Percentiles rank a stretch among this genome's conserved stretches.
Evolutionary conservation across 2,888 invertebrate genomes (phyloP).

Genomic region (Melanophora roralis): DNA sequence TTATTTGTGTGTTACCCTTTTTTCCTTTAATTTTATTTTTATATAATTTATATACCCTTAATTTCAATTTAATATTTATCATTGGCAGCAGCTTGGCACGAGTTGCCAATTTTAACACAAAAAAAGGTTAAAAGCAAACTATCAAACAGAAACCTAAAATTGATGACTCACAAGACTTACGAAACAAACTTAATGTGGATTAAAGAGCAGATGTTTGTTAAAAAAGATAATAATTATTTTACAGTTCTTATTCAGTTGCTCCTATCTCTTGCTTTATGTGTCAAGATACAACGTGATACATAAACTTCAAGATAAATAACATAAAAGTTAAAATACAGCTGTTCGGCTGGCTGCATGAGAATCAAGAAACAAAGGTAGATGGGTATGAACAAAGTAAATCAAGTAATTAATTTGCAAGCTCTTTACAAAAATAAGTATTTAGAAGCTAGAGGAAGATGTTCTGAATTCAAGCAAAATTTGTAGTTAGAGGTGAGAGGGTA

Average conservation of each 20-base stretch:
- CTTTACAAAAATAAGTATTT: no score
- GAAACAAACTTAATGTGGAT: neutral
- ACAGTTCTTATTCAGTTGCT: neutral
- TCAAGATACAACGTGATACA: neutral
- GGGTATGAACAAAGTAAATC: neutral
- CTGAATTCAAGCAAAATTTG: no score
- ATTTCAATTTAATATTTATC: neutral
- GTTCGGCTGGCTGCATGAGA: neutral
- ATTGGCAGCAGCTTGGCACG: conserved; percentile 1
- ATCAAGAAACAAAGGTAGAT: conserved; percentile 1
- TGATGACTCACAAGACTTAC: conserved; percentile 3
- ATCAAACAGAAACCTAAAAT: neutral
- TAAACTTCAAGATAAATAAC: neutral
- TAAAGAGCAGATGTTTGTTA: conserved; percentile 9
- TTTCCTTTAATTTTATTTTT: neutral
- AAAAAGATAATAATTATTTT: neutral
- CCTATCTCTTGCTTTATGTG: neutral
- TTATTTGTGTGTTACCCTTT: no score
- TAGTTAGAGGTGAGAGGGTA: no score
- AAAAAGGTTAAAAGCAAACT: neutral
- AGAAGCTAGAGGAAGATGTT: no score
- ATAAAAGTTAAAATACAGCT: conserved; percentile 20
- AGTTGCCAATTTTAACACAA: neutral
- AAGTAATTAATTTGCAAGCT: conserved; percentile 2
- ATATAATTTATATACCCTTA: neutral